Conservation (phyloP, 1,140 invertebrate species). For the Hyles vespertilio region DNA sequence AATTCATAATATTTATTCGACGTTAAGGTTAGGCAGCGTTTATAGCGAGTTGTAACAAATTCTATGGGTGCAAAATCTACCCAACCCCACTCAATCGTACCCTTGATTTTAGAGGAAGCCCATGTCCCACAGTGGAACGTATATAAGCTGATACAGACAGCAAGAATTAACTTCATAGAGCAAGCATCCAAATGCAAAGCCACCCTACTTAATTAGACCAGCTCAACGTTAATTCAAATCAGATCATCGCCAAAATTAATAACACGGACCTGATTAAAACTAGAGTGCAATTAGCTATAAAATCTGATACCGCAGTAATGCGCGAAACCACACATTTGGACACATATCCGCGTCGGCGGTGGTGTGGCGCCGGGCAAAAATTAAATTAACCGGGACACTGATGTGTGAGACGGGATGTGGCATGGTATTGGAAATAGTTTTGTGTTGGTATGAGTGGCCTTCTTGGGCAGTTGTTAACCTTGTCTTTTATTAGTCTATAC, state of each 20-base stretch:
- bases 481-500: too few species aligned
- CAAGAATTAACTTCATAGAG: too few species aligned
- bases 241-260: constrained; percentile 10
- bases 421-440: not conserved
- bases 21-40: too few species aligned
- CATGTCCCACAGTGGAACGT: too few species aligned
- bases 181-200: not conserved
- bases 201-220: constrained; percentile 7
- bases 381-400: constrained; percentile 40
- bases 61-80: too few species aligned
- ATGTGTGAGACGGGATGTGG: constrained; percentile 8
- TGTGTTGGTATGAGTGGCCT: too few species aligned
- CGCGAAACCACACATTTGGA: constrained; percentile 37
- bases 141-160: too few species aligned
- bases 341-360: constrained; percentile 27
- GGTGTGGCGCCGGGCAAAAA: constrained; percentile 37
- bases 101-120: too few species aligned
- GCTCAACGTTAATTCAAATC: constrained; percentile 5
- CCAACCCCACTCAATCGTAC: too few species aligned
- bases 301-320: constrained; percentile 42
- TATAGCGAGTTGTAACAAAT: too few species aligned
- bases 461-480: too few species aligned
- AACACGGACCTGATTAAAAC: constrained; percentile 29
- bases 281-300: constrained; percentile 26
- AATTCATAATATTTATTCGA: too few species aligned